Evolutionary conservation across 2,888 invertebrate genomes (phyloP), one percentile per base, ranked within the genome.

Genomic region (Cheilosia vulpina): DNA sequence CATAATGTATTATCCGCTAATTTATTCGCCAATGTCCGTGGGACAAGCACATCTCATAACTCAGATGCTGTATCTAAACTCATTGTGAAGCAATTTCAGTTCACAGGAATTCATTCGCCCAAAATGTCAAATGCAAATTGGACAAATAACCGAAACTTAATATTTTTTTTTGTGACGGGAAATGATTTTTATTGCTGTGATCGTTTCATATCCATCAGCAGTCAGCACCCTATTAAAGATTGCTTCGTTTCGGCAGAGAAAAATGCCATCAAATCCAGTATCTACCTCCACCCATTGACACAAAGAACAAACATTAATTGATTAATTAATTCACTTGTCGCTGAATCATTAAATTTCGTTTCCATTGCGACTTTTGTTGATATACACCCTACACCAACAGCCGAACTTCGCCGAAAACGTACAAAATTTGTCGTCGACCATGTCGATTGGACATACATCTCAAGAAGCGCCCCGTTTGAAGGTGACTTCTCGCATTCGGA

Each of bases 261-360:
- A 69, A 76, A 69, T 80, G 50, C 47, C 65, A 66, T 34, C 66
- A 55, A 27, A 52, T 27, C 17, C 38, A 19, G 13, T 38, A 21
- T 24, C 21, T 19, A 38, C 11, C 71, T 34, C 9, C 62, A 2
- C 19, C n/a, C 17, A 47, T 17, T 15, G 17, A 17, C 50, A 73
- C 73, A 65, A 73, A 65, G 73, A 41, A n/a, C 57, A 65, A 63
- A 47, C 43, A 69, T 62, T 80, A 85, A 80, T 76, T 85, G 84
- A 85, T 85, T 85, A 85, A 85, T 85, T 85, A 76, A 80, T 80
- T 80, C 60, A 80, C 60, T 80, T 62, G 69, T 76, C 71, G 69
- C 21, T 76, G 76, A 80, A 85, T 76, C 80, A 66, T 80, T 84
- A 76, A 76, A 80, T 84, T 80, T 85, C 62, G 57, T 80, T 76